phyloP scores from a whole-genome alignment of 1,140 invertebrate genomes.

The Anadara kagoshimensis region DNA sequence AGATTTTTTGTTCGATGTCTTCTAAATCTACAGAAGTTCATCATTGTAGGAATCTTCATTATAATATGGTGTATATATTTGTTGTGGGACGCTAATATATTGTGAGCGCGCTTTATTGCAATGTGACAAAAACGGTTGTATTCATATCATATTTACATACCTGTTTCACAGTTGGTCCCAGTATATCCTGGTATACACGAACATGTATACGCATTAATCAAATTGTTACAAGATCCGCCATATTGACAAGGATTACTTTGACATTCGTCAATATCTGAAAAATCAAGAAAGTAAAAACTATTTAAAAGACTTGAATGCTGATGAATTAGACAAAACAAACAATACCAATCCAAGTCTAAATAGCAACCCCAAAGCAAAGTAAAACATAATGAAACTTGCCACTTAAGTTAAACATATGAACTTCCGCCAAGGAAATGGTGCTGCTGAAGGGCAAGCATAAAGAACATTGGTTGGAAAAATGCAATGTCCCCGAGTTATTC shows the following conservation, averaged over 20 bases:
- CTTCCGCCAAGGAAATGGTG: too few species aligned
- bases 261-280: constrained; percentile 47
- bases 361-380: not conserved
- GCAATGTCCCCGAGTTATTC: too few species aligned
- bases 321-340: not conserved
- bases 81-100: not conserved
- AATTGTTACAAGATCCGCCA: constrained; percentile 77
- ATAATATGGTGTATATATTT: not conserved
- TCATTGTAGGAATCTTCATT: not conserved
- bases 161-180: constrained; percentile 20
- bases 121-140: not conserved
- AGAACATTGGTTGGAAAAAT: too few species aligned
- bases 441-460: too few species aligned
- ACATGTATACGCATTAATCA: constrained; percentile 42
- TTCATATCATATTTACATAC: too few species aligned
- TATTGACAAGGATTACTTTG: constrained; percentile 84
- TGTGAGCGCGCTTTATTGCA: not conserved
- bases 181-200: constrained; percentile 37
- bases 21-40: not conserved
- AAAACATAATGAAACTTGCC: too few species aligned
- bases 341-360: not conserved
- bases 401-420: not conserved
- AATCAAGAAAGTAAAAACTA: not conserved
- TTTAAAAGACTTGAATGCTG: too few species aligned
- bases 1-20: too few species aligned